phyloP scores from a whole-genome alignment of 2,113 vertebrate species.

The Puntigrus tetrazona region DNA sequence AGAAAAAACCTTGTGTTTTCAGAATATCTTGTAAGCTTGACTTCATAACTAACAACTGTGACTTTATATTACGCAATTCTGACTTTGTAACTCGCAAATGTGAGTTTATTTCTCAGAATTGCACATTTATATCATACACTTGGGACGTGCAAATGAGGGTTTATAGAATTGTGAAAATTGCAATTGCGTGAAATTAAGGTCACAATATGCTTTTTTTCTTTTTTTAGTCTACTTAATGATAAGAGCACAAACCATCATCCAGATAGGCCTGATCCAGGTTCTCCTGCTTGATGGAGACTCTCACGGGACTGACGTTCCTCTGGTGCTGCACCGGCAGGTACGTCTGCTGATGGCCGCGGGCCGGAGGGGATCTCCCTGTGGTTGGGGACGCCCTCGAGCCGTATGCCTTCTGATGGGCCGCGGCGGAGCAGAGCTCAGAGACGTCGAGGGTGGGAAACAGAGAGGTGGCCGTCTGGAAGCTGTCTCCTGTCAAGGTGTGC shows the following conservation, averaged over 20 bases:
- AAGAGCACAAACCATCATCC: slow-evolving; percentile 85
- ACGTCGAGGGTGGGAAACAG: slow-evolving; percentile 68
- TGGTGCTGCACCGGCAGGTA: slow-evolving; percentile 69
- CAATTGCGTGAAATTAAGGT: too few species aligned
- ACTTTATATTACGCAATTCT: too few species aligned
- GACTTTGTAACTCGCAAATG: too few species aligned
- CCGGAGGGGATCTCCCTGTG: slow-evolving; percentile 39
- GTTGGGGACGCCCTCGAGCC: slow-evolving; percentile 45
- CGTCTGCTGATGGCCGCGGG: slow-evolving; percentile 65
- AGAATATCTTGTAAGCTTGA: too few species aligned
- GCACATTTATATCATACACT: too few species aligned
- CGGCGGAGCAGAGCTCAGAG: slow-evolving; percentile 74
- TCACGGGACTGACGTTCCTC: slow-evolving; percentile 72
- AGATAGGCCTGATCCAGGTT: slow-evolving; percentile 89
- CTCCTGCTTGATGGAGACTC: slow-evolving; percentile 89
- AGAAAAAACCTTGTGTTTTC: too few species aligned
- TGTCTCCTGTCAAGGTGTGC: slow-evolving; percentile 82
- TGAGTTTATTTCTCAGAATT: too few species aligned
- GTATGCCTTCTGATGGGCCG: slow-evolving; percentile 80
- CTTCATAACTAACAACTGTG: too few species aligned
- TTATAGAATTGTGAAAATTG: too few species aligned
- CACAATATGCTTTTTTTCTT: too few species aligned
- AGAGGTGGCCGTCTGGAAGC: slow-evolving; percentile 64
- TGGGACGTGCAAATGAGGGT: too few species aligned
- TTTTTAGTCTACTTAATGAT: too few species aligned